Evolutionary conservation across 2,888 invertebrate species (phyloP), one percentile per base, ranked within the genome.

Genomic region (Aproaerema taeniolella): DNA sequence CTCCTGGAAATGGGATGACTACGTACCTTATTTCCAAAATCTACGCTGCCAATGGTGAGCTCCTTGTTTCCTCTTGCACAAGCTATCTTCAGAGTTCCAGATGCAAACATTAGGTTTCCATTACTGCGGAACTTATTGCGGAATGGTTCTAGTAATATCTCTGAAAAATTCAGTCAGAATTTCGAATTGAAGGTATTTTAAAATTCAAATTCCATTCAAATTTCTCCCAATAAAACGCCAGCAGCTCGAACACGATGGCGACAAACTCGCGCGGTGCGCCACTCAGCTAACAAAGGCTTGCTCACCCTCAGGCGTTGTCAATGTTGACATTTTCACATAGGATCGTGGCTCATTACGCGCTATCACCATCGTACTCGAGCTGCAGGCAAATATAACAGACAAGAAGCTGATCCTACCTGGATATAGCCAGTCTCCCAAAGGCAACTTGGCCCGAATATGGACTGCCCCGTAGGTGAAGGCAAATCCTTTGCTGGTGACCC

Each of bases 71-170:
- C 94, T 4, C 89, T 78, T 0, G 90, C 81, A 49, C 91, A 89
- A 1, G 93, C 93, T 31, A 95, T 87, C 46, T 92, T 89, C 31
- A 95, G 88, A 57, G 93, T 89, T 0, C 94, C 93, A 1, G 93
- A 92, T 12, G 88, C 80, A 47, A 85, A 88, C n/a, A n/a, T n/a
- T 53, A 70, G 63, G 16, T 58, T 61, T 0, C 79, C 93, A 53
- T 93, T n/a, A n/a, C n/a, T n/a, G n/a, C n/a, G n/a, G n/a, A n/a
- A 93, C 39, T 83, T 85, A 38, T 89, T 89, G 17, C 88, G 67
- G 29, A 85, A 69, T 0, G 94, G 92, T 57, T 92, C 90, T 58
- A 93, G 61, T 11, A 87, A 80, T 1, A 93, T 67, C 55, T 81
- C 80, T 79, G 49, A 56, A 13, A 12, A 1, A 43, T 15, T 34